phyloP scores from a whole-genome alignment of 2,888 invertebrate genomes.

The Chirona hameri region DNA sequence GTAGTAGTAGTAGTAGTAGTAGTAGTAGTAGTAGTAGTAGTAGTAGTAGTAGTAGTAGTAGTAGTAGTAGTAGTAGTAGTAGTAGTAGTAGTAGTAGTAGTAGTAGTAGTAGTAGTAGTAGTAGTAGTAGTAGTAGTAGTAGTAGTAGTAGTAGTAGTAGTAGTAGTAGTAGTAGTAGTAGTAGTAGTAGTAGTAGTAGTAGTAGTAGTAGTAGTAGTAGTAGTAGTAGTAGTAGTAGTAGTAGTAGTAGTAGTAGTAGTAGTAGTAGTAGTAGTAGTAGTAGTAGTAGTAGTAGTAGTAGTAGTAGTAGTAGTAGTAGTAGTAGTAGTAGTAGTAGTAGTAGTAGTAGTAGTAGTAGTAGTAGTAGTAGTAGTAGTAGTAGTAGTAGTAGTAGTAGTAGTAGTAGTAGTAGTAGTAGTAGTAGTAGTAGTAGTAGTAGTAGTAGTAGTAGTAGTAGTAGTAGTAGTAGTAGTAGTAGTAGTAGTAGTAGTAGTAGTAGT shows the following conservation, averaged over 20 bases:
- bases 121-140: slow-evolving; percentile 34
- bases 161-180: slow-evolving; percentile 32
- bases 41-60: slow-evolving; percentile 33
- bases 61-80: slow-evolving; percentile 33
- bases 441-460: slow-evolving; percentile 33
- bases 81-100: slow-evolving; percentile 33
- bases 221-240: slow-evolving; percentile 34
- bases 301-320: slow-evolving; percentile 32
- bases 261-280: slow-evolving; percentile 34
- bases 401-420: slow-evolving; percentile 34
- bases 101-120: slow-evolving; percentile 34
- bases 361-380: slow-evolving; percentile 33
- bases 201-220: slow-evolving; percentile 33
- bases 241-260: slow-evolving; percentile 33
- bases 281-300: slow-evolving; percentile 34
- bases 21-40: slow-evolving; percentile 32
- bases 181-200: slow-evolving; percentile 33
- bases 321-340: slow-evolving; percentile 32
- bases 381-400: slow-evolving; percentile 33
- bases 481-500: slow-evolving; percentile 33
- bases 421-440: slow-evolving; percentile 33
- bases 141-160: slow-evolving; percentile 34
- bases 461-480: slow-evolving; percentile 32
- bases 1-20: slow-evolving; percentile 34
- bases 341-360: slow-evolving; percentile 33